phyloP scores from a whole-genome alignment of 1,140 invertebrate genomes.

The Penaeus vannamei region DNA sequence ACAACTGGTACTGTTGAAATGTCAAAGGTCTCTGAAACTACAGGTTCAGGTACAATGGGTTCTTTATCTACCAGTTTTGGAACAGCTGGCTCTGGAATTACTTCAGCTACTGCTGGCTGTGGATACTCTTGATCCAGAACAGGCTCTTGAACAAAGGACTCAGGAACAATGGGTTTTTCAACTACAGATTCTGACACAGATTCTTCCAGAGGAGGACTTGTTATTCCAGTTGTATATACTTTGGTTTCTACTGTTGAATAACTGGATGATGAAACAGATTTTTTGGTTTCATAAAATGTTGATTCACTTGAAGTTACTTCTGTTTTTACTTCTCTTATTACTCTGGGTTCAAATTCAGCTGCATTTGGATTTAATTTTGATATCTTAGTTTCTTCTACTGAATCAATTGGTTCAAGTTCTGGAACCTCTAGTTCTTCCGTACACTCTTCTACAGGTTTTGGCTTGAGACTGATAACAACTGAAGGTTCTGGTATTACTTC shows the following conservation, averaged over 20 bases:
- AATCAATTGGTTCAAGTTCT: too few species aligned
- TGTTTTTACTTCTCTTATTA: slow-evolving; percentile 46
- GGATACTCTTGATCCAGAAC: too few species aligned
- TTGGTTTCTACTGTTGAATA: slow-evolving; percentile 60
- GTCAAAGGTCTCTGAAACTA: neutral
- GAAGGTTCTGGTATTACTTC: slow-evolving; percentile 52
- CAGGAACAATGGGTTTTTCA: too few species aligned
- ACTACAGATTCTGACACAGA: too few species aligned
- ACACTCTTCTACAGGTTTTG: neutral
- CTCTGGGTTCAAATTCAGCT: slow-evolving; percentile 29
- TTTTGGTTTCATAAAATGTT: slow-evolving; percentile 53
- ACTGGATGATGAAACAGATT: slow-evolving; percentile 47
- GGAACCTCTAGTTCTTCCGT: too few species aligned
- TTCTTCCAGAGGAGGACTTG: slow-evolving; percentile 37
- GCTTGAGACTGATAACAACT: neutral
- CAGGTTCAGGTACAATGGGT: neutral
- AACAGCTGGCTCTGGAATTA: too few species aligned
- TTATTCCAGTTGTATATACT: slow-evolving; percentile 52
- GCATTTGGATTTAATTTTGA: slow-evolving; percentile 24
- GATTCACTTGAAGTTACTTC: slow-evolving; percentile 47
- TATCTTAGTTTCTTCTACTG: neutral
- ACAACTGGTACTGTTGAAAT: neutral
- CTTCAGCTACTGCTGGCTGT: too few species aligned
- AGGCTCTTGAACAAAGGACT: too few species aligned
- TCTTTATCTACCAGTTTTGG: too few species aligned